Evolutionary conservation across 2,797 vertebrate species (phyloP).

Genomic region (Hyperoplus immaculatus): DNA sequence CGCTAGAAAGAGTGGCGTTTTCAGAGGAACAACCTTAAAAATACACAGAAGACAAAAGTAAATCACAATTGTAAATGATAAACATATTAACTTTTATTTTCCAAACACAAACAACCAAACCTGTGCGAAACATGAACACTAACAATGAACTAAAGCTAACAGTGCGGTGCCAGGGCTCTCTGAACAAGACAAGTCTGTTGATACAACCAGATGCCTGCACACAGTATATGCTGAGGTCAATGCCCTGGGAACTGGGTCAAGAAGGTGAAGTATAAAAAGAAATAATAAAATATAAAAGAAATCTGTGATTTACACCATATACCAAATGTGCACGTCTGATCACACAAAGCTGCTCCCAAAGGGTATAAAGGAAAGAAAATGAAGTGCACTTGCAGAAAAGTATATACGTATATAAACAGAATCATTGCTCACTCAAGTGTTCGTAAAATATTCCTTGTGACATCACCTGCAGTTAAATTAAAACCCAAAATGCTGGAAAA

Average conservation of each 20-base stretch:
- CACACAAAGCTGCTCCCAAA: slow-evolving; percentile 14
- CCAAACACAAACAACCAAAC: slow-evolving; percentile 57
- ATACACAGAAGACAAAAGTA: background rate
- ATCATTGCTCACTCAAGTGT: slow-evolving; percentile 12
- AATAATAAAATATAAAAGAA: slow-evolving; percentile 33
- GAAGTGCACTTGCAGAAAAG: slow-evolving; percentile 29
- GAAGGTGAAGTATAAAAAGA: background rate
- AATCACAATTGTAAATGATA: slow-evolving; percentile 22
- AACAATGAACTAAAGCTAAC: slow-evolving; percentile 45
- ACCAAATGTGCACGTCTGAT: slow-evolving; percentile 32
- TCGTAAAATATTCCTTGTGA: slow-evolving; percentile 49
- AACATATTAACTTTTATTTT: slow-evolving; percentile 69
- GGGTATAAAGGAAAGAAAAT: slow-evolving; percentile 29
- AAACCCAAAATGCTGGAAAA: slow-evolving; percentile 32
- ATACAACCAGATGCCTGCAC: slow-evolving; percentile 36
- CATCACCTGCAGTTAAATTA: slow-evolving; percentile 13
- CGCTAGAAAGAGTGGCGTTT: background rate
- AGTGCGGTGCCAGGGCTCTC: slow-evolving; percentile 61
- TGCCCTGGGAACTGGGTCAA: background rate
- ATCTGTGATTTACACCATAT: slow-evolving; percentile 28
- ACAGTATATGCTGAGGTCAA: slow-evolving; percentile 20
- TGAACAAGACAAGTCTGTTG: slow-evolving; percentile 46
- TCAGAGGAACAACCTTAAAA: background rate
- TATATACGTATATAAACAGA: slow-evolving; percentile 3
- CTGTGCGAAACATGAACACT: slow-evolving; percentile 46